These are phyloP conservation scores for Grammomys dolichurus DNA, from an alignment of 2,113 vertebrate genomes.

Conservation along the genomic window DNA sequence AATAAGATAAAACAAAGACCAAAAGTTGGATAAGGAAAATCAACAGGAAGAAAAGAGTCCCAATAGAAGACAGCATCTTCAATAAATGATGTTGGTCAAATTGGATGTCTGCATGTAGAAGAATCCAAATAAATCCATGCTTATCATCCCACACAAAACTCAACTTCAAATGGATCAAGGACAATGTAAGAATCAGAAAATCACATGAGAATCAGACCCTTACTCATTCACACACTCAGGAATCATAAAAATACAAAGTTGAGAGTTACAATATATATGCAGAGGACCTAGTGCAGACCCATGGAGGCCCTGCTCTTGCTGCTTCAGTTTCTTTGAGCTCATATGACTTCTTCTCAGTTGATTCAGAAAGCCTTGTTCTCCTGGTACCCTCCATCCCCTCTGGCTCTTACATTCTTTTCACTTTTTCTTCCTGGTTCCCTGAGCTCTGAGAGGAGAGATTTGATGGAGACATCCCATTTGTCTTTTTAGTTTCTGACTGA, in stretches of 20 bases:
- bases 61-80: neutral
- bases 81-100: too few species aligned
- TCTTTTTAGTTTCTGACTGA: constrained; percentile 9
- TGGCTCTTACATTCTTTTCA: neutral
- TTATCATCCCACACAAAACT: too few species aligned
- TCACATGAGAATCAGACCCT: neutral
- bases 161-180: too few species aligned
- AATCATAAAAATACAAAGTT: neutral
- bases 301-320: neutral
- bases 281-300: neutral
- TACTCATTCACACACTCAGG: neutral
- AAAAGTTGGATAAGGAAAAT: neutral
- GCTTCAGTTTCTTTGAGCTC: too few species aligned
- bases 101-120: too few species aligned
- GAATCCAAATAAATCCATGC: too few species aligned
- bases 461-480: neutral
- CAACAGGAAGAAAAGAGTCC: neutral
- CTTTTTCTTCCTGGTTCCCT: neutral
- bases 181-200: too few species aligned
- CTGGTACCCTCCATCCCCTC: too few species aligned
- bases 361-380: too few species aligned
- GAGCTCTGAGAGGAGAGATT: neutral
- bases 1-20: neutral
- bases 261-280: neutral
- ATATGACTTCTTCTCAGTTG: too few species aligned